Conservation (phyloP, 2,888 invertebrate species). For the Eutolmus rufibarbis region DNA sequence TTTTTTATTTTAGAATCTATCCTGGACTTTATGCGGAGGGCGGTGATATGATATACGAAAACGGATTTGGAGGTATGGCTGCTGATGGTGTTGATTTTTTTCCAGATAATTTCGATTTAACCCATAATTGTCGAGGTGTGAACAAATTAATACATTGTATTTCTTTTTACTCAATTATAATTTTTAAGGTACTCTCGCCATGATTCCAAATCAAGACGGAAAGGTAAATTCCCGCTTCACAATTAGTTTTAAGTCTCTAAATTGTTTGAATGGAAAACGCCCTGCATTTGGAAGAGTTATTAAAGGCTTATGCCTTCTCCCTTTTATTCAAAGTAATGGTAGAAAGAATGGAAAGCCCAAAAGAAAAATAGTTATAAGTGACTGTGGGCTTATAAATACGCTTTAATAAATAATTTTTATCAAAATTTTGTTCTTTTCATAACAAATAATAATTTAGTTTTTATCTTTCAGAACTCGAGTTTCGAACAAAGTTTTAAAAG, state of each 20-base stretch:
- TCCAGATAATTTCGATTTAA: conserved; percentile 40
- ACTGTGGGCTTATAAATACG: conserved; percentile 53
- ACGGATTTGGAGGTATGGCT: conserved; percentile 37
- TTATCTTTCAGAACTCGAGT: conserved; percentile 39
- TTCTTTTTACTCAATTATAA: neutral
- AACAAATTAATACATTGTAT: neutral
- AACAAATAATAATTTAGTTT: conserved; percentile 50
- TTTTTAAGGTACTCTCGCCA: conserved; percentile 42
- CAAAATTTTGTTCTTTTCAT: neutral
- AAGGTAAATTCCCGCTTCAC: conserved; percentile 53
- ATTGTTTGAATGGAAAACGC: conserved; percentile 52
- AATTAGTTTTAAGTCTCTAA: conserved; percentile 56
- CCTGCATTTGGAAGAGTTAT: conserved; percentile 55
- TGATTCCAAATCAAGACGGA: conserved; percentile 47
- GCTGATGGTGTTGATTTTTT: conserved; percentile 30
- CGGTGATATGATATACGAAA: conserved; percentile 34
- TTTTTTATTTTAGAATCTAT: conserved; percentile 29
- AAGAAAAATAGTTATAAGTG: conserved; percentile 51
- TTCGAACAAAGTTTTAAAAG: no score
- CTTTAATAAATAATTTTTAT: conserved; percentile 24
- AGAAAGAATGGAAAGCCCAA: conserved; percentile 55
- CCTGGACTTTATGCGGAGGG: conserved; percentile 42
- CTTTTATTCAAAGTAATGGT: conserved; percentile 52
- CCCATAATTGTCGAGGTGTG: conserved; percentile 39
- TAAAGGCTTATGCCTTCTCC: conserved; percentile 53